A percentile compares a stretch with the other conserved stretches of the same genome.
phyloP scores from a whole-genome alignment of 1,140 invertebrate species.

The Drosophila murphyi region DNA sequence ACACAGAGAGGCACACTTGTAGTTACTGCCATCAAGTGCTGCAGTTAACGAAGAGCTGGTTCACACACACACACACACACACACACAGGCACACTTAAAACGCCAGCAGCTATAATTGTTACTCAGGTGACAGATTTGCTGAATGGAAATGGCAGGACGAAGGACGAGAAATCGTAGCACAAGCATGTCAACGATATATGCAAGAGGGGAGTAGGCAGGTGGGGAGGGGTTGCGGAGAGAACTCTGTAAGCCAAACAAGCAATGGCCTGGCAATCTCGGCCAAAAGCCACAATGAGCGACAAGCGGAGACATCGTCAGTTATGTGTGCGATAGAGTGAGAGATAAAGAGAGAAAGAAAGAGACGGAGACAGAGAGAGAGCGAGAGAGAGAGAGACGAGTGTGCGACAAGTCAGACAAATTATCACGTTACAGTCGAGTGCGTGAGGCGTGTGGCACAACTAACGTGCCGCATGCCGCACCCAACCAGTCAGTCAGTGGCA shows the following conservation, averaged over 20 bases:
- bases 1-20: neutral
- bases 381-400: slow-evolving; percentile 11
- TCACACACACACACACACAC: slow-evolving; percentile 35
- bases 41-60: slow-evolving; percentile 69
- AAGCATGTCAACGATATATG: slow-evolving; percentile 46
- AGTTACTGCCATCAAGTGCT: slow-evolving; percentile 64
- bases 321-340: neutral
- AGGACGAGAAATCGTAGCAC: slow-evolving; percentile 14
- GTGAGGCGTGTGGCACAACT: slow-evolving; percentile 62
- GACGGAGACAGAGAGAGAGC: slow-evolving; percentile 16
- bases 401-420: slow-evolving; percentile 74
- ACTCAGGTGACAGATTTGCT: slow-evolving; percentile 82
- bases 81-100: slow-evolving; percentile 73
- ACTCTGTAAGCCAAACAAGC: slow-evolving; percentile 37
- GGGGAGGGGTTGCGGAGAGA: neutral
- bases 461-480: slow-evolving; percentile 44
- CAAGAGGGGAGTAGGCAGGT: neutral
- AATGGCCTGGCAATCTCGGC: slow-evolving; percentile 43
- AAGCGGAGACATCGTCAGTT: slow-evolving; percentile 15
- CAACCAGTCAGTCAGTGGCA: neutral
- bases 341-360: slow-evolving; percentile 16
- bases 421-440: slow-evolving; percentile 82
- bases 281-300: slow-evolving; percentile 52
- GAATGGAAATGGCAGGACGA: slow-evolving; percentile 64
- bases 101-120: slow-evolving; percentile 82